Evolutionary conservation across 2,113 vertebrate genomes (phyloP).

Genomic region (Rhynchopsitta pachyrhyncha): DNA sequence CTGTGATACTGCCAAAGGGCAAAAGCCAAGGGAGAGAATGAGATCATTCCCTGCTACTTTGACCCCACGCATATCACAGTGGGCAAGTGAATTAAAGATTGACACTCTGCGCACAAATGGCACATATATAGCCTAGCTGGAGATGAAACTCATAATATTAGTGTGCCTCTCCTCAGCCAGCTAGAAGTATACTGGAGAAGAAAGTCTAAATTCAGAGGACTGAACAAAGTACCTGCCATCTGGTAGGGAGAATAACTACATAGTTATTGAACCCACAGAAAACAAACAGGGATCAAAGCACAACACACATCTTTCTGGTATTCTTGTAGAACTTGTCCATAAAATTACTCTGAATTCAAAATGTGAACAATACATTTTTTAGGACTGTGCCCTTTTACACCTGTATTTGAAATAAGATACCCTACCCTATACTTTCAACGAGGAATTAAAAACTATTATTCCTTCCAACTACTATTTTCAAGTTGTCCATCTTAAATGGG

Average conservation of each 20-base stretch:
- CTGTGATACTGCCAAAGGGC: not conserved
- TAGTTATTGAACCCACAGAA: not conserved
- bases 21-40: not conserved
- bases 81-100: conserved; percentile 5
- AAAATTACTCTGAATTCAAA: not conserved
- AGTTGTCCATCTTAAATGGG: not conserved
- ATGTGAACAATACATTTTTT: not conserved
- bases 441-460: not conserved
- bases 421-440: not conserved
- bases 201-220: not conserved
- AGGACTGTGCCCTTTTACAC: not conserved
- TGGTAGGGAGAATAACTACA: not conserved
- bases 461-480: not conserved
- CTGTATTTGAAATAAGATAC: not conserved
- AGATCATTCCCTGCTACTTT: not conserved
- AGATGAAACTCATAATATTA: not conserved
- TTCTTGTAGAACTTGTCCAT: not conserved
- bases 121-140: not conserved
- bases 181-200: not conserved
- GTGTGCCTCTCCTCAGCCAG: not conserved
- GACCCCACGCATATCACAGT: not conserved
- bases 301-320: not conserved
- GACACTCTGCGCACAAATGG: not conserved
- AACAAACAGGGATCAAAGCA: not conserved
- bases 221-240: not conserved